Evolutionary conservation across 1,140 invertebrate species (phyloP).

Genomic region (Formica selysi): DNA sequence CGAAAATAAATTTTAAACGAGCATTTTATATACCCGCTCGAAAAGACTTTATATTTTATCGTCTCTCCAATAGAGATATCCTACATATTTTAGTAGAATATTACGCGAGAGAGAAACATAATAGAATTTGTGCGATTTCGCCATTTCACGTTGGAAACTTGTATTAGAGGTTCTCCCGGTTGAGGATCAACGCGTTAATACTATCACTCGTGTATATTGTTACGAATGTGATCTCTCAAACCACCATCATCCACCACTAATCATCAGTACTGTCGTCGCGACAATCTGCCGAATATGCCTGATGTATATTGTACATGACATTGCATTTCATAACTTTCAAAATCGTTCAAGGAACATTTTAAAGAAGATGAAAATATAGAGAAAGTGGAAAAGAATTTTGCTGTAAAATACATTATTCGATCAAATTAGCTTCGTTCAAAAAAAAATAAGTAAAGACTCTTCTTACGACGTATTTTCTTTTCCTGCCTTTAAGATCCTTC

Average conservation of each 20-base stretch:
- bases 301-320: not conserved
- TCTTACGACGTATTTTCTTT: not conserved
- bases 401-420: not conserved
- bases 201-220: slow-evolving; percentile 41
- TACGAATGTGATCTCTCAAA: slow-evolving; percentile 38
- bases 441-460: not conserved
- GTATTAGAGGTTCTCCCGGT: slow-evolving; percentile 15
- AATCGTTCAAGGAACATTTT: not conserved
- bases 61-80: not conserved
- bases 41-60: not conserved
- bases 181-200: slow-evolving; percentile 50
- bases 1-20: slow-evolving; percentile 1
- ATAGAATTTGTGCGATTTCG: slow-evolving; percentile 51
- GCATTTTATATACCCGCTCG: not conserved
- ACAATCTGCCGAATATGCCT: not conserved
- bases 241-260: slow-evolving; percentile 61
- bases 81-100: slow-evolving; percentile 10
- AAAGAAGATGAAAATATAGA: not conserved
- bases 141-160: slow-evolving; percentile 35
- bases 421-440: slow-evolving; percentile 17
- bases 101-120: slow-evolving; percentile 7
- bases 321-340: not conserved
- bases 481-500: not conserved
- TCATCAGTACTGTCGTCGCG: slow-evolving; percentile 55
- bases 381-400: not conserved